Base-by-base conservation (phyloP, 2,888 invertebrate species). In the Ptilodon capucinus region DNA sequence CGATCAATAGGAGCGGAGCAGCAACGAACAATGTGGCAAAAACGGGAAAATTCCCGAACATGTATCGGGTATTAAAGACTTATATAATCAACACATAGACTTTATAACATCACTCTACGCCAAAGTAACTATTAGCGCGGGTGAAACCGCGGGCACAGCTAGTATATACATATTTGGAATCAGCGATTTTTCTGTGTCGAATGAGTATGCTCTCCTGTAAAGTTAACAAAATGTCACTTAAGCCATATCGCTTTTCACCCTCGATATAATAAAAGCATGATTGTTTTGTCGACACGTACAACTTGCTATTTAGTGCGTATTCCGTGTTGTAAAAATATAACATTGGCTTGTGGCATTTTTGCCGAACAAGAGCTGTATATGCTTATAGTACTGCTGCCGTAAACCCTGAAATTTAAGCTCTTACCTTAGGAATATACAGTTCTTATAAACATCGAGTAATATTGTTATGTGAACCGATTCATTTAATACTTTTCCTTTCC, bases 281-380 rank as follows among this genome's bases (percentile, higher is more conserved):
- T 78, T 70, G 74, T 70, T 57, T 61, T 54, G 59, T 65, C 58
- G 58, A 57, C 63, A 47, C 68, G 65, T 74, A 68, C 74, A 76
- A 76, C 74, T 78, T 78, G 40, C 79, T 80, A 79, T 81, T 72
- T 77, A 79, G 74, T 76, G 67, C 67, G 73, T 60, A 73, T 76
- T 81, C 64, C 58, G 54, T 61, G 70, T 54, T 74, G 68, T 79
- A 74, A 79, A 81, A 80, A 80, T 77, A 71, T 75, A 76, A 77
- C 78, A 76, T 69, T 61, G 62, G 75, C 69, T 68, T 71, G 63
- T 62, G 69, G 69, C 76, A 80, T 79, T 80, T 80, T 76, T 59
- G 64, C 68, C 74, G 68, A 68, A 70, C 60, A 71, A 69, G 71
- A 80, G 63, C 79, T 79, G 79, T 79, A 76, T 79, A 72, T 74